phyloP scores from a whole-genome alignment of 2,113 vertebrate species.

The Ariopsis seemanni region DNA sequence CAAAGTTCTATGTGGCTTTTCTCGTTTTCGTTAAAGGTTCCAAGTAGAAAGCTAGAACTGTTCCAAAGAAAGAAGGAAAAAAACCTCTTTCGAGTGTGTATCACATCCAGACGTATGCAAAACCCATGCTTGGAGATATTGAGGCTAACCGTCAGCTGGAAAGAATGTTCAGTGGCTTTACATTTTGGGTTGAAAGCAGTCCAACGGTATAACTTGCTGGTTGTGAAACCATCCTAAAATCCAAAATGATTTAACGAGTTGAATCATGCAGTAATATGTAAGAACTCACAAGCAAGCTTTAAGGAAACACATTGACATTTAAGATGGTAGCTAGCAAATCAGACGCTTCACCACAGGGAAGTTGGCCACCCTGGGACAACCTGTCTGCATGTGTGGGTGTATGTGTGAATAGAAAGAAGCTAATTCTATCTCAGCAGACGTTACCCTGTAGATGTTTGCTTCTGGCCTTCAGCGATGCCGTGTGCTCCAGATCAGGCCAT shows the following conservation, averaged over 20 bases:
- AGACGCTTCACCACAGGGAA: slow-evolving; percentile 29
- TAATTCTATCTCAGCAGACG: slow-evolving; percentile 29
- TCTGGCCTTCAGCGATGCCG: slow-evolving; percentile 21
- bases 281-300: background rate
- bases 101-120: background rate
- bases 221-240: background rate
- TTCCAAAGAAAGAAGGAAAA: slow-evolving; percentile 12
- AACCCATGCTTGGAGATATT: background rate
- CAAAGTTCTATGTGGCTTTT: background rate
- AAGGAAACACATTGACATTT: slow-evolving; percentile 3
- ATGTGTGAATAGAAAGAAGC: background rate
- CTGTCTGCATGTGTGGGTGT: slow-evolving; percentile 11
- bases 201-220: background rate
- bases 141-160: background rate
- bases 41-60: background rate
- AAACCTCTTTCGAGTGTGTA: slow-evolving; percentile 7
- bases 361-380: slow-evolving; percentile 1
- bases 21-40: background rate
- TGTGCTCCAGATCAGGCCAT: slow-evolving; percentile 12
- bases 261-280: slow-evolving; percentile 7
- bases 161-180: background rate
- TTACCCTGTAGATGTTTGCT: background rate
- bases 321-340: slow-evolving; percentile 31
- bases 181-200: background rate
- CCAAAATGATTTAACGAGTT: background rate